Evolutionary conservation across 2,113 vertebrate genomes (phyloP).

Genomic region (Irena cyanogastra): DNA sequence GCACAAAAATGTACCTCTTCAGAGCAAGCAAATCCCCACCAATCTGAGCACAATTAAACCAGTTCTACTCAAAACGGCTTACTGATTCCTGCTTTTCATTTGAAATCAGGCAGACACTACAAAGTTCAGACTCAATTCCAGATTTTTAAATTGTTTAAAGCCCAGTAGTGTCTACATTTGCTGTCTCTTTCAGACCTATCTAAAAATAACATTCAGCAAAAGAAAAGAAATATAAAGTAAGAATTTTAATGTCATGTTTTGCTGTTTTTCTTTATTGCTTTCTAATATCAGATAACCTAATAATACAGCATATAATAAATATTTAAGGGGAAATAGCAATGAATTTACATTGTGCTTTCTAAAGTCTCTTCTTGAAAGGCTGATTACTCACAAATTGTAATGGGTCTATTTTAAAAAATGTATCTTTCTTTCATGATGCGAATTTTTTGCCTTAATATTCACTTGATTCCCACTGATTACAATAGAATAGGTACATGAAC

Average conservation of each 20-base stretch:
- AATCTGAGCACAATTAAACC: neutral
- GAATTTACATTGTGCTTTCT: slow-evolving; percentile 30
- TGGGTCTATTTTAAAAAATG: slow-evolving; percentile 35
- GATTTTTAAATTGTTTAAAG: neutral
- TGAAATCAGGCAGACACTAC: neutral
- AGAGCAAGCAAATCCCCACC: neutral
- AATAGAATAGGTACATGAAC: neutral
- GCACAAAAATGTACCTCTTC: slow-evolving; percentile 12
- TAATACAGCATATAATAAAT: slow-evolving; percentile 44
- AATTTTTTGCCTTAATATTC: slow-evolving; percentile 35
- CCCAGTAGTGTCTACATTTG: neutral
- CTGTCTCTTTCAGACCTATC: neutral
- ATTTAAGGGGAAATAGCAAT: slow-evolving; percentile 44
- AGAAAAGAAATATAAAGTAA: slow-evolving; percentile 19
- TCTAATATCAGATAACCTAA: slow-evolving; percentile 46
- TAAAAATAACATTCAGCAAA: slow-evolving; percentile 10
- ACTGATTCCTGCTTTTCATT: neutral
- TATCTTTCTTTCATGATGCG: slow-evolving; percentile 27
- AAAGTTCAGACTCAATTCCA: neutral
- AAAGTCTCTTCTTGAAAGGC: slow-evolving; percentile 33
- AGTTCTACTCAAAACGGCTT: neutral
- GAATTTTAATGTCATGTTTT: slow-evolving; percentile 46
- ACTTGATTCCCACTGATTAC: slow-evolving; percentile 16
- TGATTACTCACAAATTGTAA: slow-evolving; percentile 51
- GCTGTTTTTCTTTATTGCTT: slow-evolving; percentile 36